phyloP scores from a whole-genome alignment of 2,113 vertebrate species.

The Promerops cafer region DNA sequence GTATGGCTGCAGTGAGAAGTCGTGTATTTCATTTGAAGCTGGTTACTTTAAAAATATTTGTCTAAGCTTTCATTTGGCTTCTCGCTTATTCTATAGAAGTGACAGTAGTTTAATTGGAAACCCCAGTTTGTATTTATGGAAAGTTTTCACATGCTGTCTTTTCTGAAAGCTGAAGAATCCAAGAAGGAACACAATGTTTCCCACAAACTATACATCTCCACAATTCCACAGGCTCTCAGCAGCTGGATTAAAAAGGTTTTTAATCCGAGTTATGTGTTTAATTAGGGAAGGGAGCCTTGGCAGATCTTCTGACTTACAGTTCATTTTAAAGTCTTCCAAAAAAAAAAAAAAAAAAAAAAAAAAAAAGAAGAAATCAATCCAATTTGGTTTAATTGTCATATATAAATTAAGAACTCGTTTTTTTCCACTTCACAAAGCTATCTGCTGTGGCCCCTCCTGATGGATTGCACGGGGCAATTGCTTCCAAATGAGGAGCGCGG shows the following conservation, averaged over 20 bases:
- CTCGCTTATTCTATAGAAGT: not conserved
- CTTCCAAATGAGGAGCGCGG: not conserved
- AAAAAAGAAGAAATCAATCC: not conserved
- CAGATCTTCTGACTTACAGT: slow-evolving; percentile 40
- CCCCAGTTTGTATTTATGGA: slow-evolving; percentile 47
- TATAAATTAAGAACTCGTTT: slow-evolving; percentile 33
- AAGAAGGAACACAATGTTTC: slow-evolving; percentile 59
- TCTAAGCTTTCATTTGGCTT: slow-evolving; percentile 8
- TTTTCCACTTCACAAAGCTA: slow-evolving; percentile 39
- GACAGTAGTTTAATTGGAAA: slow-evolving; percentile 52
- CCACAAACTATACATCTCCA: slow-evolving; percentile 35
- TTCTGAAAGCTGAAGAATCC: slow-evolving; percentile 41
- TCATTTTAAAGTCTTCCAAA: slow-evolving; percentile 41
- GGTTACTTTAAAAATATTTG: slow-evolving; percentile 32
- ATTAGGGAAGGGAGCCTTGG: slow-evolving; percentile 53
- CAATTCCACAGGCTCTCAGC: slow-evolving; percentile 28
- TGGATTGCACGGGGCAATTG: not conserved
- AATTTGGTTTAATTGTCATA: slow-evolving; percentile 34
- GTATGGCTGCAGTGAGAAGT: not conserved
- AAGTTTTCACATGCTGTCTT: slow-evolving; percentile 46
- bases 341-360: not conserved
- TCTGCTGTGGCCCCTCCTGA: slow-evolving; percentile 1
- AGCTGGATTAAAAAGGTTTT: slow-evolving; percentile 46
- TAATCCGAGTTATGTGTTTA: slow-evolving; percentile 32
- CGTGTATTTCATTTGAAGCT: not conserved